Evolutionary conservation across 1,140 invertebrate species (phyloP), one percentile per base, ranked within the genome.

Genomic region (Prorops nasuta): DNA sequence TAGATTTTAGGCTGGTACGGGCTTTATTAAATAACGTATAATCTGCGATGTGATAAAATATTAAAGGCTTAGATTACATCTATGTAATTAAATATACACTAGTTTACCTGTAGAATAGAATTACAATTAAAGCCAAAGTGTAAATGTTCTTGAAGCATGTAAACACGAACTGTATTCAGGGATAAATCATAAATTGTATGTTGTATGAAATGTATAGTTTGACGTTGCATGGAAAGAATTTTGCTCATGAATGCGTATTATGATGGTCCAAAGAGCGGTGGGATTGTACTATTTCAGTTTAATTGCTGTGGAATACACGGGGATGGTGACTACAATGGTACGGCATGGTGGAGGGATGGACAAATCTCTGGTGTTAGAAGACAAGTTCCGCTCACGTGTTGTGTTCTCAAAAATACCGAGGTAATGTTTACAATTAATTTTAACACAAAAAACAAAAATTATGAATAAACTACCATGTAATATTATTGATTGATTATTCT

Each of bases 281-380:
- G 31, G 38, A 21, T 59, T 52, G 50, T 58, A 58, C 49, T 39
- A 40, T 74, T 76, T 15, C 61, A 83, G 81, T 81, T 82, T 54
- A 76, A 80, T 56, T 84, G 82, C 58, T 84, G 82, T 56, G 82
- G 81, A 32, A 78, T 82, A 39, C 53, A 78, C 21, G 67, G 66
- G n/a, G 71, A 75, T 34, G 44, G 31, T 6, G 81, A 83, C 63
- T 83, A 81, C 53, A 69, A 71, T 44, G 72, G 74, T 24, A 82
- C 80, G 39, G 63, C 59, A 9, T 82, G 78, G 78, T 74, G 69
- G 67, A 74, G 71, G 24, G 66, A 74, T 20, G 63, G 53, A 9
- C 57, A 67, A 44, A 62, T 67, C 46, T 68, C 66, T n/a, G 67
- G 69, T 4, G 60, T 38, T 44, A 69, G 51, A 31, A 64, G 54